Evolutionary conservation across 2,113 vertebrate genomes (phyloP), one percentile per base, ranked within the genome.

Genomic region (Eclectus roratus): DNA sequence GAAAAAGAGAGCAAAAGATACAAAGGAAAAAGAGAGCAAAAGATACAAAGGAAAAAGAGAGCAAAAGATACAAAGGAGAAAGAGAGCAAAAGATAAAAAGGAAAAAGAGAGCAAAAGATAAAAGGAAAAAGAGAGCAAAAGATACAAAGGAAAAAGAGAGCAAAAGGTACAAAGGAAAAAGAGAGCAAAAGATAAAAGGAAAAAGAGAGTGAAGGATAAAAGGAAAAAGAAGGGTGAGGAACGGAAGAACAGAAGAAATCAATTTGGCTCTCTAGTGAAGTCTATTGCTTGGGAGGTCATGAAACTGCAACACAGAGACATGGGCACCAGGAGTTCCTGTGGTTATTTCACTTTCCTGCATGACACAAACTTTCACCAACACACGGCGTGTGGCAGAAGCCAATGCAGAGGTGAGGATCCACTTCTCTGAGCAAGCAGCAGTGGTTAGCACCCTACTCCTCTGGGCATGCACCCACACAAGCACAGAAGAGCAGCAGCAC

Each of bases 351-450:
- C 39, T 86, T 91, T 85, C 35, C 12, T 73, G 64, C 41, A 44
- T 29, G 20, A 15, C 37, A 79, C 66, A 70, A 79, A 39, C 9
- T 63, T 69, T 79, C 43, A 35, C 39, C 3, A 3, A 53, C 29
- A 25, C 2, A 1, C 0, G 0, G 37, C 0, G 0, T 37, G 31
- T 16, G 39, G 21, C 66, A 90, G 43, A 92, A 92, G 74, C 27
- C 49, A 72, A 44, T 0, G 0, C 15, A 27, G 58, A 66, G 9
- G 4, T 2, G 15, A 6, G 29, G 9, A 83, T 31, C 31, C 2
- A 2, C 9, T n/a, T 83, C n/a, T 53, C 37, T 50, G 46, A 94
- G 64, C 6, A 70, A 66, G 55, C 1, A 4, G 1, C 24, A 53
- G 14, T 12, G 37, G 10, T 66, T 47, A 44, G 8, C n/a, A 56